These are phyloP conservation scores for Sclerurus mexicanus DNA, from an alignment of 2,113 vertebrate genomes.

Conservation along the genomic window DNA sequence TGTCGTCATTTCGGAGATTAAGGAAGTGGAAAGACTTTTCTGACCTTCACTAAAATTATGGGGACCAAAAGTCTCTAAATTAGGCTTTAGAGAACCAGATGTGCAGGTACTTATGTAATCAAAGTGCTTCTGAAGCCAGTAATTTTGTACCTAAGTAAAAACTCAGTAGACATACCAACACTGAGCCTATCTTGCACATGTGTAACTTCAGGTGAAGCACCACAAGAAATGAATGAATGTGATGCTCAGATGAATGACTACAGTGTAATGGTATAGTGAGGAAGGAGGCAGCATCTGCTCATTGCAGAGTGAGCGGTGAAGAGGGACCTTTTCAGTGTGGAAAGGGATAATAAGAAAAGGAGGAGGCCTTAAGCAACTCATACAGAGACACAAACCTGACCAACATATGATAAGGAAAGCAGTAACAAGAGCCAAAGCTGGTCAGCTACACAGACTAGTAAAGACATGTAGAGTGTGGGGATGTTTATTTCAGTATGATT, in stretches of 20 bases:
- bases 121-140: not conserved
- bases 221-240: not conserved
- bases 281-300: not conserved
- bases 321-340: not conserved
- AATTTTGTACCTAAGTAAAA: not conserved
- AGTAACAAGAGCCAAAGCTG: not conserved
- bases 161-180: not conserved
- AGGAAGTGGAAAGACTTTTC: not conserved
- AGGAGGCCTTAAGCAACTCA: not conserved
- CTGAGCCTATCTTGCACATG: not conserved
- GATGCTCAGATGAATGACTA: not conserved
- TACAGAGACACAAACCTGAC: not conserved
- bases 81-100: not conserved
- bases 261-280: not conserved
- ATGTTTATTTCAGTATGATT: not conserved
- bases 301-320: not conserved
- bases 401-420: not conserved
- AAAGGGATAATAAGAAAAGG: not conserved
- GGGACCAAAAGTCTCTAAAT: not conserved
- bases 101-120: not conserved
- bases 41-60: not conserved
- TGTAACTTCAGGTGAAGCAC: not conserved
- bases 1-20: slow-evolving; percentile 18
- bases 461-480: not conserved
- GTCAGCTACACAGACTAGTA: not conserved